phyloP scores from a whole-genome alignment of 1,140 invertebrate genomes.

The Bombus terrestris region DNA sequence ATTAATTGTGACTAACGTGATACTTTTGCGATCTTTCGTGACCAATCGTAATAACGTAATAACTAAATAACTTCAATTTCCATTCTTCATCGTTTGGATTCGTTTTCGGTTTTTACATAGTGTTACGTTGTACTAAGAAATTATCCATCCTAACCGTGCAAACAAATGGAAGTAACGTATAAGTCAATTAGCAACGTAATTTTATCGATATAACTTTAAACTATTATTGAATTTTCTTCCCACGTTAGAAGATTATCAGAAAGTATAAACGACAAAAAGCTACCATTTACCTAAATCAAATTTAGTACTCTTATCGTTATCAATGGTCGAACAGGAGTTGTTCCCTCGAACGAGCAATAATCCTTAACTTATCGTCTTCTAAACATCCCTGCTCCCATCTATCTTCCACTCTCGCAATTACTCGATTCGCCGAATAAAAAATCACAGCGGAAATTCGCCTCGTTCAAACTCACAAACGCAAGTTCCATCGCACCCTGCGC shows the following conservation, averaged over 20 bases:
- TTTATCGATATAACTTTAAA: too few species aligned
- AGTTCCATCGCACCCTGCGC: constrained; percentile 4
- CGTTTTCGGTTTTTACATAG: neutral
- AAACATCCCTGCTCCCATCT: neutral
- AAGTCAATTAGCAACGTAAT: too few species aligned
- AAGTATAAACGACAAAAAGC: too few species aligned
- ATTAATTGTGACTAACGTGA: neutral
- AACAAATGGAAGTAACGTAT: too few species aligned
- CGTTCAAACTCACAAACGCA: neutral
- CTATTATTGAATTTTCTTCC: too few species aligned
- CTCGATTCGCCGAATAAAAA: neutral
- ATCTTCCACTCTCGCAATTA: neutral
- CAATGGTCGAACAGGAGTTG: too few species aligned
- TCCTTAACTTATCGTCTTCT: neutral
- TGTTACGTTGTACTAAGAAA: too few species aligned
- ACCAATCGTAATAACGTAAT: too few species aligned
- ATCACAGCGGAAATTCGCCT: neutral
- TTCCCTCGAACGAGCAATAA: neutral
- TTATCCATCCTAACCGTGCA: too few species aligned
- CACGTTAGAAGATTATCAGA: fast-evolving
- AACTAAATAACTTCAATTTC: neutral
- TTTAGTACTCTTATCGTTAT: too few species aligned
- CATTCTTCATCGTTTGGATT: neutral
- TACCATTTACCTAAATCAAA: too few species aligned
- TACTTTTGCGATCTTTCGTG: neutral